Conservation (phyloP, 2,888 invertebrate species). For the Desoria tigrina region DNA sequence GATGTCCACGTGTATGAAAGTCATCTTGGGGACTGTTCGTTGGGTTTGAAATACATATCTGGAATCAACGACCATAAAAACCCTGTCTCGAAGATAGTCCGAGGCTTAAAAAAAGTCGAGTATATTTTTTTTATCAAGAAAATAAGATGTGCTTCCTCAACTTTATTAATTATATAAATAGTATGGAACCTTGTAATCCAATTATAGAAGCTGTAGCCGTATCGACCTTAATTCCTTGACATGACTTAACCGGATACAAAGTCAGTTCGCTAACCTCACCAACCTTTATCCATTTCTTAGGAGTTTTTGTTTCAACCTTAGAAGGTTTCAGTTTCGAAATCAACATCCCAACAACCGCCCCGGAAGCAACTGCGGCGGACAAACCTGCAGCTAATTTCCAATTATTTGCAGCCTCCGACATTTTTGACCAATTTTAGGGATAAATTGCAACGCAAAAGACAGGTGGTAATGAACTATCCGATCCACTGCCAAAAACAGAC, state of each 20-base stretch:
- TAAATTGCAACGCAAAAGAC: too few relatives aligned
- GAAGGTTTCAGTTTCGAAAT: too few relatives aligned
- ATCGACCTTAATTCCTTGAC: constrained; percentile 23
- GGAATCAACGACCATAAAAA: constrained; percentile 40
- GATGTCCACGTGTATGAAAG: constrained; percentile 23
- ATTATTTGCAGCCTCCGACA: too few relatives aligned
- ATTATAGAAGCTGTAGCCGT: constrained; percentile 22
- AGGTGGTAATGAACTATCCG: too few relatives aligned
- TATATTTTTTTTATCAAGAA: neutral
- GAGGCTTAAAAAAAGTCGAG: neutral
- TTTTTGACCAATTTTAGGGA: too few relatives aligned
- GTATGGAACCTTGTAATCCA: constrained; percentile 31
- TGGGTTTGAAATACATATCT: constrained; percentile 30
- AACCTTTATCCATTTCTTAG: constrained; percentile 41
- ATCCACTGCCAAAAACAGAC: too few relatives aligned
- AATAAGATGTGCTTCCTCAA: constrained; percentile 5
- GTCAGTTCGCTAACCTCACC: constrained; percentile 31
- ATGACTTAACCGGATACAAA: constrained; percentile 37
- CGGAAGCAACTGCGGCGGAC: too few relatives aligned
- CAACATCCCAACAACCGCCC: too few relatives aligned
- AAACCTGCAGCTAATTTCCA: too few relatives aligned
- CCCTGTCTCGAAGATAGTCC: constrained; percentile 39
- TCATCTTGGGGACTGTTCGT: constrained; percentile 32
- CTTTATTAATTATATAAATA: neutral
- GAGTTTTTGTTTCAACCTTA: constrained; percentile 1